Conservation (phyloP, 2,113 vertebrate species). For the Centropus bengalensis region DNA sequence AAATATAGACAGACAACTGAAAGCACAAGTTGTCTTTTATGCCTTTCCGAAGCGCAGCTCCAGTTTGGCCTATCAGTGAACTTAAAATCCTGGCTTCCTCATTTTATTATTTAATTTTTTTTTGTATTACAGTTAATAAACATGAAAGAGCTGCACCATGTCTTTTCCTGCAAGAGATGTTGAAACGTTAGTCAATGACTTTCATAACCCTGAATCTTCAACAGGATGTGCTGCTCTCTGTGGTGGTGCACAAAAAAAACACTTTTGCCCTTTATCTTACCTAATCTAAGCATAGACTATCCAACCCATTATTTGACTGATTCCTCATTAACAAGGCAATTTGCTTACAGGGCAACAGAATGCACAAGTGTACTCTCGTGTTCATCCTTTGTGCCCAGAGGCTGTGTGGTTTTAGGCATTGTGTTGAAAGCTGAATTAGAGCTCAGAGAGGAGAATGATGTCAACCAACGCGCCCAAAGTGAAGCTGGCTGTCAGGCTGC, state of each 20-base stretch:
- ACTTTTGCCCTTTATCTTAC: constrained; percentile 11
- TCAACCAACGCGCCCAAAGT: constrained; percentile 44
- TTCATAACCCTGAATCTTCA: not conserved
- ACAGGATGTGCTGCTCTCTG: not conserved
- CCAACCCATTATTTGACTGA: constrained; percentile 47
- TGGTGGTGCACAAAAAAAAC: not conserved
- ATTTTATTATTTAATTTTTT: not conserved
- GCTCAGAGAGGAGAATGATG: constrained; percentile 60
- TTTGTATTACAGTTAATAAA: not conserved
- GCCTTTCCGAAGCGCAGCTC: not conserved
- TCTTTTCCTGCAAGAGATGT: not conserved
- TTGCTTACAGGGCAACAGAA: constrained; percentile 60
- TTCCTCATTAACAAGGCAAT: constrained; percentile 60
- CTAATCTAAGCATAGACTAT: constrained; percentile 32
- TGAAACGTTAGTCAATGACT: not conserved
- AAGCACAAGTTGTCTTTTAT: not conserved
- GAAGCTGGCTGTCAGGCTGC: constrained; percentile 4
- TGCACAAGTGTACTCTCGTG: constrained; percentile 33
- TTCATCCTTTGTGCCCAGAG: constrained; percentile 52
- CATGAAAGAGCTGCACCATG: not conserved
- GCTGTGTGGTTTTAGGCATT: constrained; percentile 30
- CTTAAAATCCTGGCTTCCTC: not conserved
- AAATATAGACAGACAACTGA: not conserved
- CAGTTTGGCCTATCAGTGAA: not conserved
- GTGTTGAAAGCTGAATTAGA: constrained; percentile 55